phyloP scores from a whole-genome alignment of 2,113 vertebrate genomes.

The Pan paniscus region DNA sequence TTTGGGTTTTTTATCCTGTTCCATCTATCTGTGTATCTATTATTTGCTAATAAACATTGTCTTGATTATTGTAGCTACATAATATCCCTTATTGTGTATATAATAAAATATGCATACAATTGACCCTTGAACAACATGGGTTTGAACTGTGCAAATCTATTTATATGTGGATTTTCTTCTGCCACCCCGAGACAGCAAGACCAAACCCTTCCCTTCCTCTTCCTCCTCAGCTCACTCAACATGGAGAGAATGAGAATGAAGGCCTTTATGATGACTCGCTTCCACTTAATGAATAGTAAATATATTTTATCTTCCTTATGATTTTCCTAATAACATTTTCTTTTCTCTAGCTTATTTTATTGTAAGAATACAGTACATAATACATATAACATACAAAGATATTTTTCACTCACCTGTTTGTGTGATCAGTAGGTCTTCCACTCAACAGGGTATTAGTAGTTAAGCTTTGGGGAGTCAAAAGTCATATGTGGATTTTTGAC shows the following conservation, averaged over 20 bases:
- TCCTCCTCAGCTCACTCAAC: background rate
- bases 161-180: background rate
- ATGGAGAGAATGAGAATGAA: too few species aligned
- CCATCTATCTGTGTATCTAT: background rate
- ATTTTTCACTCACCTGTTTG: too few species aligned
- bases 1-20: background rate
- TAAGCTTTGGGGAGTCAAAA: too few species aligned
- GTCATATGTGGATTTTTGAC: too few species aligned
- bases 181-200: too few species aligned
- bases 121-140: background rate
- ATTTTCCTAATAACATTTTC: background rate
- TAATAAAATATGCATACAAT: background rate
- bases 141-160: background rate
- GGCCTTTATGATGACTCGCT: too few species aligned
- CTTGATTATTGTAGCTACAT: background rate
- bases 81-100: background rate
- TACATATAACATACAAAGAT: background rate
- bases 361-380: background rate
- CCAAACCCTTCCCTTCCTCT: background rate
- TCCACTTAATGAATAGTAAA: too few species aligned
- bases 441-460: too few species aligned
- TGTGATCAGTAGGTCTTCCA: too few species aligned
- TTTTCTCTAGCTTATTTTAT: background rate
- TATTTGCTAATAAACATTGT: background rate
- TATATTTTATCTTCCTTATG: background rate